A percentile compares a stretch with the other conserved stretches of the same genome.
Evolutionary conservation across 2,797 vertebrate species (phyloP).

Genomic region (Avahi laniger): DNA sequence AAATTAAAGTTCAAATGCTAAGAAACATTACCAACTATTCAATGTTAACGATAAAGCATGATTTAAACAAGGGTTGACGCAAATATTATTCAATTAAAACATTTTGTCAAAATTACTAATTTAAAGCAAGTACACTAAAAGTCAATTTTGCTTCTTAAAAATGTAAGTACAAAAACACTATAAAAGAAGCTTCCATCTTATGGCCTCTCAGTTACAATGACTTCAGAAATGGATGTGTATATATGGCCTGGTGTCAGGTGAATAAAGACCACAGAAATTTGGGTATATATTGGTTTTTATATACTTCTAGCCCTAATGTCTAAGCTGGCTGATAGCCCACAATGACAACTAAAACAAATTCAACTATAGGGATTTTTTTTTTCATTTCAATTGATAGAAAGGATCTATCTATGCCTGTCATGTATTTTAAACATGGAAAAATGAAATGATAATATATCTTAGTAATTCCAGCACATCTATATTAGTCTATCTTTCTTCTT

Average conservation of each 20-base stretch:
- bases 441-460: background rate
- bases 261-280: background rate
- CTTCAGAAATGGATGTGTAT: background rate
- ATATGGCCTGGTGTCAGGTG: background rate
- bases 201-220: background rate
- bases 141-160: background rate
- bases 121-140: background rate
- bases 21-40: background rate
- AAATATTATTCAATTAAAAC: background rate
- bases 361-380: background rate
- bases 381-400: background rate
- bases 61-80: background rate
- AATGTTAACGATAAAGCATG: background rate
- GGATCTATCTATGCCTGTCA: background rate
- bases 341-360: background rate
- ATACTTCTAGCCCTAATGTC: background rate
- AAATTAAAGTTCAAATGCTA: slow-evolving; percentile 46
- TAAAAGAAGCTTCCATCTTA: background rate
- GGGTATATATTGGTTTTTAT: background rate
- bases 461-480: background rate
- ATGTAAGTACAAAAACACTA: background rate
- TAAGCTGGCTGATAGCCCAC: background rate
- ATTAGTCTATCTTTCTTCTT: background rate
- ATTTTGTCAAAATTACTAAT: background rate
- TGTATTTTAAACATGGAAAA: background rate